Conservation (phyloP, 2,888 invertebrate genomes). For the Philopedon plagiatum region DNA sequence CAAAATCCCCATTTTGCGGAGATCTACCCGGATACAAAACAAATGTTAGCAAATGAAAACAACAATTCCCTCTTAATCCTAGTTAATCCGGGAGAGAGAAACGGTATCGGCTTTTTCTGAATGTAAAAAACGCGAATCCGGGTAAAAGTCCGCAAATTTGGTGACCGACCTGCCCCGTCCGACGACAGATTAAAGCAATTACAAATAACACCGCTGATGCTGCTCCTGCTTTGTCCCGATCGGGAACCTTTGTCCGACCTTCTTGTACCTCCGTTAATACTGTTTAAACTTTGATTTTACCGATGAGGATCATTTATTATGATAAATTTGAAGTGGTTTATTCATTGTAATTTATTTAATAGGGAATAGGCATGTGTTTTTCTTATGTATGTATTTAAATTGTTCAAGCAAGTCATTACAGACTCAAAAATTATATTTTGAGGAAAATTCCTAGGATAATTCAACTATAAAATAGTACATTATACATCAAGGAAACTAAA, state of each 20-base stretch:
- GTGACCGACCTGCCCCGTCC: slow-evolving; percentile 3
- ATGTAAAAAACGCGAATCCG: slow-evolving; percentile 15
- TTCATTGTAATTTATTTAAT: too few species aligned
- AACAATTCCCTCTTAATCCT: slow-evolving; percentile 10
- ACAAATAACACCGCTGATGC: slow-evolving; percentile 11
- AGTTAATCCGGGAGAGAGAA: not conserved
- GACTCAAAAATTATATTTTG: too few species aligned
- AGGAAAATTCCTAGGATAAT: too few species aligned
- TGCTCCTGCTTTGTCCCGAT: not conserved
- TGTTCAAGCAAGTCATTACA: too few species aligned
- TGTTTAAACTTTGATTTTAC: slow-evolving; percentile 10
- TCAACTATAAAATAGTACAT: too few species aligned
- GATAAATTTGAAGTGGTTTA: not conserved
- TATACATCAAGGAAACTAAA: too few species aligned
- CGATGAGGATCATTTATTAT: not conserved
- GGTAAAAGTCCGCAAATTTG: slow-evolving; percentile 16
- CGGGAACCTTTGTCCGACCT: slow-evolving; percentile 1
- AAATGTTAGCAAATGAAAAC: slow-evolving; percentile 8
- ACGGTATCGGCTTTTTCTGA: slow-evolving; percentile 8
- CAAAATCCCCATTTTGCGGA: not conserved
- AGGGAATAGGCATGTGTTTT: too few species aligned
- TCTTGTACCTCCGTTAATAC: slow-evolving; percentile 13
- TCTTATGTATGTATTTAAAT: too few species aligned
- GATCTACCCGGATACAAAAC: not conserved
- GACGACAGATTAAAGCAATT: slow-evolving; percentile 19